Conservation (phyloP, 2,797 vertebrate species). For the Typhlichthys eigenmanni region DNA sequence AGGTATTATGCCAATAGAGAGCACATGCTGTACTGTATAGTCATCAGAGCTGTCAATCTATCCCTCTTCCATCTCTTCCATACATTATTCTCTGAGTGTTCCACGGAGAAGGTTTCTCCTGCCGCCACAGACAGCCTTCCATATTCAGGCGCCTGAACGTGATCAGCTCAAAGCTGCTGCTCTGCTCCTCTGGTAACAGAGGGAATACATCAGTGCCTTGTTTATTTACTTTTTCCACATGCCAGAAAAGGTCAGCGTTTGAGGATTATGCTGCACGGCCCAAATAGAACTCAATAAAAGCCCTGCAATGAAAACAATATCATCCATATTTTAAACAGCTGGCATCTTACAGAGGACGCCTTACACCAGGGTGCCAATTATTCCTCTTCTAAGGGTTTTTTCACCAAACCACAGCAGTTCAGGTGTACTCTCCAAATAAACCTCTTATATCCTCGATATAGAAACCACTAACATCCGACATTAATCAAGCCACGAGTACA, state of each 20-base stretch:
- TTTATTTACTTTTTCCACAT: conserved; percentile 78
- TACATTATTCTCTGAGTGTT: conserved; percentile 48
- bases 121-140: conserved; percentile 51
- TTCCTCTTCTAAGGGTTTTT: conserved; percentile 72
- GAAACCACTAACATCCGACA: conserved; percentile 36
- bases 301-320: conserved; percentile 78
- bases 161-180: conserved; percentile 61
- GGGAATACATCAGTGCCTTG: conserved; percentile 73
- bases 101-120: conserved; percentile 29
- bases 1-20: conserved; percentile 42
- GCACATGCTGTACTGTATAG: conserved; percentile 37
- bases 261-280: conserved; percentile 69
- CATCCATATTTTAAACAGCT: conserved; percentile 85
- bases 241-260: conserved; percentile 79
- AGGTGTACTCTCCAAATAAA: conserved; percentile 62
- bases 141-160: conserved; percentile 64
- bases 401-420: conserved; percentile 57
- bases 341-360: conserved; percentile 72
- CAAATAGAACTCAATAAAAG: conserved; percentile 78
- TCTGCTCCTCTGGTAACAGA: conserved; percentile 57
- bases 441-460: conserved; percentile 30
- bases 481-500: conserved; percentile 5
- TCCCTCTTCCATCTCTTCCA: conserved; percentile 45
- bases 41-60: conserved; percentile 60
- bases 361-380: conserved; percentile 81